Evolutionary conservation across 2,797 vertebrate genomes (phyloP), one percentile per base, ranked within the genome.

Genomic region (Paramormyrops hopkinsi): DNA sequence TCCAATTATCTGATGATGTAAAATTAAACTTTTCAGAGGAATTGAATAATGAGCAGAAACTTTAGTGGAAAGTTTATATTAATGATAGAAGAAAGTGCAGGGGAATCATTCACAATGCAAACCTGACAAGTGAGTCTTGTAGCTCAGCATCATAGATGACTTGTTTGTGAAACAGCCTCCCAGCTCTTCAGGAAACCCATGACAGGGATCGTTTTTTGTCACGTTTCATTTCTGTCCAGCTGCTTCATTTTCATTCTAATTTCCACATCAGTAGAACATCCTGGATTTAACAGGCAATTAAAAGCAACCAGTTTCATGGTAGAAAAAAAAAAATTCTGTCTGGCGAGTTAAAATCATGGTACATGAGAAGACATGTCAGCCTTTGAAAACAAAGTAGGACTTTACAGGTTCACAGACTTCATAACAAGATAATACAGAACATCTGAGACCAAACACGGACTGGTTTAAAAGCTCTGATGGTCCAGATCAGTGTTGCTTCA

Each of bases 191-290:
- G 41, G 73, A 82, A 79, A 44, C 44, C 73, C 17, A 79, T 44
- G 41, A 82, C 76, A 46, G 41, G 76, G 76, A 82, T 82, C 1
- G 3, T 82, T 41, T 82, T 82, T 22, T n/a, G 6, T 82, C 41
- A 37, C 11, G 2, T 44, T 79, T 79, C 14, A 44, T 79, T 79
- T 79, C 73, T 79, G 17, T 69, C 65, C 37, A 44, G 73, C 41
- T 46, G 37, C 4, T 82, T 46, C 33, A 85, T 56, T 82, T 79
- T 88, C 69, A 88, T 88, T 82, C 37, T 37, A 51, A 25, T 82
- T 53, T 54, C 69, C 88, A 88, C 88, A 88, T 88, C 69, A 79
- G 88, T 88, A 76, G 25, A 88, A 88, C 73, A 76, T 88, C n/a
- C 69, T n/a, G 69, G 53, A 82, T n/a, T 46, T 46, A 82, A 82